phyloP scores from a whole-genome alignment of 2,888 invertebrate genomes.

The Folsomia manolachei region DNA sequence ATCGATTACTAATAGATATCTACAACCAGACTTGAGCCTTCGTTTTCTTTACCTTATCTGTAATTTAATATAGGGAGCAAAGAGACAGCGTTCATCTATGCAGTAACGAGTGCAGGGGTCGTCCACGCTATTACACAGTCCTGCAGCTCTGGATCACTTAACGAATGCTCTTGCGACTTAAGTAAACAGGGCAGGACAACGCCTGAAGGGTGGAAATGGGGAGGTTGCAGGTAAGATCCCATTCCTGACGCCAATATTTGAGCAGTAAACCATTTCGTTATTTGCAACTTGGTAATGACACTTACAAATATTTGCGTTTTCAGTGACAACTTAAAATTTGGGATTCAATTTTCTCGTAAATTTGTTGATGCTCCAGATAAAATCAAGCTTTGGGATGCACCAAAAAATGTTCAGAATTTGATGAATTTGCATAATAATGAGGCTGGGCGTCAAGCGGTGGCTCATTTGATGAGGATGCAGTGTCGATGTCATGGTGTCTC shows the following conservation, averaged over 20 bases:
- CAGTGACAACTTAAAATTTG: constrained; percentile 61
- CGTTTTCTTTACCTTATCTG: no score
- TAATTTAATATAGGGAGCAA: constrained; percentile 56
- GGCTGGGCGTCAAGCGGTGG: constrained; percentile 59
- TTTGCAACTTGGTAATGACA: not conserved
- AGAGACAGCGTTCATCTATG: constrained; percentile 62
- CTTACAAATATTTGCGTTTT: not conserved
- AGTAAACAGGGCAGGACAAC: constrained; percentile 55
- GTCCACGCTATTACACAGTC: constrained; percentile 61
- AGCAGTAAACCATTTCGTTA: not conserved
- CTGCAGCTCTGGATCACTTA: constrained; percentile 60
- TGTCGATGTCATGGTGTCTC: constrained; percentile 63
- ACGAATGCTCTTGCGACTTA: constrained; percentile 60
- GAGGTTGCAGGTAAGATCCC: constrained; percentile 58
- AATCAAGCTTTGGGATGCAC: constrained; percentile 54
- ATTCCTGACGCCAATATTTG: constrained; percentile 28
- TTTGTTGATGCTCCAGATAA: constrained; percentile 61
- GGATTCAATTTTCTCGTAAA: constrained; percentile 58
- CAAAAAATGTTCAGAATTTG: constrained; percentile 56
- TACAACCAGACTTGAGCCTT: no score
- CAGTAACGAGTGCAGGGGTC: constrained; percentile 61
- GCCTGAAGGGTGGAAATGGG: constrained; percentile 61
- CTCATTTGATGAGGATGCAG: constrained; percentile 57
- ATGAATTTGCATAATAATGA: constrained; percentile 62
- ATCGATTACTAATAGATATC: no score